Conservation (phyloP, 1,140 invertebrate species). For the Leptinotarsa lineolata region DNA sequence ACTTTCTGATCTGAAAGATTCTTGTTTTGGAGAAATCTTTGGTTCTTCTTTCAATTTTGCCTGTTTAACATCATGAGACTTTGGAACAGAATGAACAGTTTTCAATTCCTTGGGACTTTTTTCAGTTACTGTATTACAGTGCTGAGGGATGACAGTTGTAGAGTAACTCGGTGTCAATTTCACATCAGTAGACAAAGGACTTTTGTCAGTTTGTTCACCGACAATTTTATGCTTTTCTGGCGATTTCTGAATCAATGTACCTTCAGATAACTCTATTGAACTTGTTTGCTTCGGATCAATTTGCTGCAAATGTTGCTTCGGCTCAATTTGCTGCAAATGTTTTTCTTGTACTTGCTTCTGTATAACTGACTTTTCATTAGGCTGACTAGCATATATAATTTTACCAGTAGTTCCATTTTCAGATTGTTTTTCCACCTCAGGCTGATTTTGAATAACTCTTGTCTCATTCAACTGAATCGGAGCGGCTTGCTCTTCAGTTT, state of each 20-base stretch:
- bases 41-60: conserved; percentile 55
- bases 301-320: background rate
- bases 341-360: conserved; percentile 11
- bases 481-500: background rate
- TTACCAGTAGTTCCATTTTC: background rate
- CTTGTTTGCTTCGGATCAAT: background rate
- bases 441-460: conserved; percentile 1
- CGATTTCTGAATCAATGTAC: background rate
- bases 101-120: conserved; percentile 33
- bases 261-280: background rate
- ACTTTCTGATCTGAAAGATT: conserved; percentile 52
- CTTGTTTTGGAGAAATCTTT: conserved; percentile 47
- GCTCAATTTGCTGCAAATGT: background rate
- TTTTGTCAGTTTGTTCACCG: background rate
- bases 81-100: conserved; percentile 24
- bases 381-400: background rate
- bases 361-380: conserved; percentile 10
- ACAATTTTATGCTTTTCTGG: background rate
- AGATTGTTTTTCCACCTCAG: background rate
- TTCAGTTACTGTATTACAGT: conserved; percentile 30
- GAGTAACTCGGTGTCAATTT: background rate
- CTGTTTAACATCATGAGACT: conserved; percentile 39
- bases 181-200: background rate
- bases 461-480: background rate
- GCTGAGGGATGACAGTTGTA: background rate